These are phyloP conservation scores for Poecilia velifera DNA, from an alignment of 2,797 vertebrate species.

Conservation along the genomic window DNA sequence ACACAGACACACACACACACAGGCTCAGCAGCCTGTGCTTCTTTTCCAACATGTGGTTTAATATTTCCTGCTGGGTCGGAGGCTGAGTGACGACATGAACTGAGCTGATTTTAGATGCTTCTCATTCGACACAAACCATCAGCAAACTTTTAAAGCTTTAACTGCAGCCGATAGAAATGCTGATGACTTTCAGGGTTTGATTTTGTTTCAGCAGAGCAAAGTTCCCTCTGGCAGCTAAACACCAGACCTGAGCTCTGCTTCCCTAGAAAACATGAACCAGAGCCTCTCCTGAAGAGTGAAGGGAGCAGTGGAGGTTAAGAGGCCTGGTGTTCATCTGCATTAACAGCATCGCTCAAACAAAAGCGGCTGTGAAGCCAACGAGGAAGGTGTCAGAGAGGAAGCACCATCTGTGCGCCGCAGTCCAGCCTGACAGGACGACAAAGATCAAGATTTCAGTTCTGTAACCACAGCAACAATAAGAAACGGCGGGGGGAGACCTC, in stretches of 20 bases:
- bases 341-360: constrained; percentile 23
- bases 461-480: not conserved
- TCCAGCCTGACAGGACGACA: not conserved
- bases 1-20: too few species aligned
- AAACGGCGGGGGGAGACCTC: not conserved
- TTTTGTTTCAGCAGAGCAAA: not conserved
- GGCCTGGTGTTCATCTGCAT: constrained; percentile 20
- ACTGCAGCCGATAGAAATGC: not conserved
- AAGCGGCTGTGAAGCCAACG: constrained; percentile 13
- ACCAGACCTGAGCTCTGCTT: not conserved
- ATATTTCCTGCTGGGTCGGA: constrained; percentile 4
- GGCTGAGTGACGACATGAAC: not conserved
- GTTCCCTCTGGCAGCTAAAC: not conserved
- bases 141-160: not conserved
- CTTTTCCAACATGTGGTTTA: constrained; percentile 17
- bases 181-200: not conserved
- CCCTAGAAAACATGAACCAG: constrained; percentile 5
- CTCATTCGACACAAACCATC: not conserved
- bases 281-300: not conserved
- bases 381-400: constrained; percentile 43
- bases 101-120: not conserved
- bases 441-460: constrained; percentile 23
- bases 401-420: constrained; percentile 51
- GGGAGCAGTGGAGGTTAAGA: constrained; percentile 13
- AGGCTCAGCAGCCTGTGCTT: not conserved